These are phyloP conservation scores for Aphelinus certus DNA, from an alignment of 1,140 invertebrate genomes.

Conservation along the genomic window DNA sequence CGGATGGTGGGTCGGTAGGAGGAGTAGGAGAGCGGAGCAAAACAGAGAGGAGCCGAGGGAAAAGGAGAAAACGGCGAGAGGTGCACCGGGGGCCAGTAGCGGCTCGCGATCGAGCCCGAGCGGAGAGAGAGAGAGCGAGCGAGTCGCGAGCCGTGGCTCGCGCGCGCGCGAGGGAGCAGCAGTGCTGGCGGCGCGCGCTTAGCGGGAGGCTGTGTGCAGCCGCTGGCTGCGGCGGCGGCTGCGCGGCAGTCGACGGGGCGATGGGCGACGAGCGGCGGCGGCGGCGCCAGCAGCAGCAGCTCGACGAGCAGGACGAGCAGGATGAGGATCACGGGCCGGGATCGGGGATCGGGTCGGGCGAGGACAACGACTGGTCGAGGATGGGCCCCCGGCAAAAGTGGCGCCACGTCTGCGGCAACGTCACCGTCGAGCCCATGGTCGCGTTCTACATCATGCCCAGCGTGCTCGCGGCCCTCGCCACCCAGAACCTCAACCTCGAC, in stretches of 20 bases:
- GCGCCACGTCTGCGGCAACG: slow-evolving; percentile 65
- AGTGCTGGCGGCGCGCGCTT: no score
- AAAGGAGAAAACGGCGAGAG: not conserved
- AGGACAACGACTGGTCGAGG: slow-evolving; percentile 46
- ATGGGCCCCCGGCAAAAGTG: slow-evolving; percentile 57
- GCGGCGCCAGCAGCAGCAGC: not conserved
- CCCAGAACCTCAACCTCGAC: slow-evolving; percentile 84
- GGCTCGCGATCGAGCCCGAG: not conserved
- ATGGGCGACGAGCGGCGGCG: not conserved
- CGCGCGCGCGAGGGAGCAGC: no score
- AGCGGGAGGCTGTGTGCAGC: no score
- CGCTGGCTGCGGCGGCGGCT: no score
- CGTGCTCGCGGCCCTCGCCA: slow-evolving; percentile 79
- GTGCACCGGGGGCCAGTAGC: not conserved
- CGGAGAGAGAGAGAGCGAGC: not conserved
- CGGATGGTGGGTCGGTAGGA: no score
- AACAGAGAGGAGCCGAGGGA: not conserved
- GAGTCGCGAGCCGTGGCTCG: not conserved
- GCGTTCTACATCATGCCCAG: slow-evolving; percentile 83
- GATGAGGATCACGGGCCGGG: not conserved
- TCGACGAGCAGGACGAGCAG: not conserved
- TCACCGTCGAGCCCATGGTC: slow-evolving; percentile 82
- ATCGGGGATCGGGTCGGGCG: not conserved
- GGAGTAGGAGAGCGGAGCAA: not conserved
- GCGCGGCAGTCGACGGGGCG: no score